A percentile compares a stretch with the other conserved stretches of the same genome.
phyloP scores from a whole-genome alignment of 2,888 invertebrate genomes.

The Bembecia ichneumoniformis region DNA sequence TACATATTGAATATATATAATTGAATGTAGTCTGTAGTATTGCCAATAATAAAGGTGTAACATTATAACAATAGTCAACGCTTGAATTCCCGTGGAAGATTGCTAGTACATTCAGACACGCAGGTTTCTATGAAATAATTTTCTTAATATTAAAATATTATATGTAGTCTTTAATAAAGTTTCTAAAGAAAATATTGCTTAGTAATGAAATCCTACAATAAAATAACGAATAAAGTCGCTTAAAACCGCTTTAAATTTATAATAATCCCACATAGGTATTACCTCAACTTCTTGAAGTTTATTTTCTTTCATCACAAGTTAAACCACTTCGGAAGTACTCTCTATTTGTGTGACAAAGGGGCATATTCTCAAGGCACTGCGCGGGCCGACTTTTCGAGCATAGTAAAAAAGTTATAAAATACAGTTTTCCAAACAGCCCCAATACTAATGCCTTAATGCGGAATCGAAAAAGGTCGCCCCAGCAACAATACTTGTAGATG shows the following conservation, averaged over 20 bases:
- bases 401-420: constrained; percentile 37
- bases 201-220: too few relatives aligned
- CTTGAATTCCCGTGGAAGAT: too few relatives aligned
- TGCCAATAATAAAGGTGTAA: too few relatives aligned
- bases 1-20: too few relatives aligned
- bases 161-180: too few relatives aligned
- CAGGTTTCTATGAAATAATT: too few relatives aligned
- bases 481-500: constrained; percentile 13
- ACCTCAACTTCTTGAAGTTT: constrained; percentile 16
- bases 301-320: constrained; percentile 25
- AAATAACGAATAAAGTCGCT: too few relatives aligned
- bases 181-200: too few relatives aligned
- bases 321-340: constrained; percentile 18
- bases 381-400: constrained; percentile 24
- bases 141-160: too few relatives aligned
- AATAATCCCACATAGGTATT: constrained; percentile 27
- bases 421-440: constrained; percentile 21
- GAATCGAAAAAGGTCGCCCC: constrained; percentile 13
- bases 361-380: constrained; percentile 29
- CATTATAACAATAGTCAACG: too few relatives aligned
- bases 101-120: too few relatives aligned
- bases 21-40: too few relatives aligned
- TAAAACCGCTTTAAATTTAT: constrained; percentile 13
- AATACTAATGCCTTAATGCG: constrained; percentile 16
- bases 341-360: constrained; percentile 34